A percentile compares a stretch with the other conserved stretches of the same genome.
Conservation (phyloP, 2,113 vertebrate genomes). For the Hyperopisus bebe region DNA sequence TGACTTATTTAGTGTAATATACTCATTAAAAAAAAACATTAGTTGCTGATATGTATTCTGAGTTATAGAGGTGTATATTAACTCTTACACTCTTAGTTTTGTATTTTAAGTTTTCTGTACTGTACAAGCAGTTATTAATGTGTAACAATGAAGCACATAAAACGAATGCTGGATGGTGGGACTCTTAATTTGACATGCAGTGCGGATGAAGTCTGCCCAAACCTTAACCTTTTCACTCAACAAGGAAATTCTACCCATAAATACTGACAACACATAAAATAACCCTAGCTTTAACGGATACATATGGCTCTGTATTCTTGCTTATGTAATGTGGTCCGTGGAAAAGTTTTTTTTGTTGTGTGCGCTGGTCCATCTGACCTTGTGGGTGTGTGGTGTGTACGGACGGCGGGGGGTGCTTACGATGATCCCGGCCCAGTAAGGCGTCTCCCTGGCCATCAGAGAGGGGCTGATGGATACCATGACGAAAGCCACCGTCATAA, state of each 20-base stretch:
- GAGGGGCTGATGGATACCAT: constrained; percentile 82
- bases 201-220: background rate
- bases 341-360: background rate
- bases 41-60: background rate
- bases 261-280: background rate
- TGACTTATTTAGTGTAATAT: background rate
- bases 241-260: background rate
- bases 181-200: background rate
- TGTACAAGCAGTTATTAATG: background rate
- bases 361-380: background rate
- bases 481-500: constrained; percentile 82
- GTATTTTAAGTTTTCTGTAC: background rate
- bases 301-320: background rate
- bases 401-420: constrained; percentile 72
- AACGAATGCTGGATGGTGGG: background rate
- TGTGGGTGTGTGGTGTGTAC: background rate
- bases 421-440: constrained; percentile 94
- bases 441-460: constrained; percentile 85
- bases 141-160: background rate
- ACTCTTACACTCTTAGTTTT: background rate
- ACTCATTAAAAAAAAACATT: background rate
- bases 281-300: background rate
- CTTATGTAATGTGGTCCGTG: background rate
- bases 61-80: background rate
- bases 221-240: background rate